These are phyloP conservation scores for Dissostichus mawsoni DNA, from an alignment of 2,113 vertebrate species.

Conservation along the genomic window DNA sequence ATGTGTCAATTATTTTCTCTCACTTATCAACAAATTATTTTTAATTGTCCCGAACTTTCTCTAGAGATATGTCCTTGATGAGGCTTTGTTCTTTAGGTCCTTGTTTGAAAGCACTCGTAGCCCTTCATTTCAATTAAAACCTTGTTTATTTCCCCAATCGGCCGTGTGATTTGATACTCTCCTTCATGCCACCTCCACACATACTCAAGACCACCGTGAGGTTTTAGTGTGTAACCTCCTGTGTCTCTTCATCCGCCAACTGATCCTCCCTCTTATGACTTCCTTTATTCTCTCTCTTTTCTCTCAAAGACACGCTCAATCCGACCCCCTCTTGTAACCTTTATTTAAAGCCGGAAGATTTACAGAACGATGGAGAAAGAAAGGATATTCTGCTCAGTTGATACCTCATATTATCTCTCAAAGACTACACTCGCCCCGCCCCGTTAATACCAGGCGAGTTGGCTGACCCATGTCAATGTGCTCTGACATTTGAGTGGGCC, in stretches of 20 bases:
- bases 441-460: conserved; percentile 1
- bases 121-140: background rate
- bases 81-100: background rate
- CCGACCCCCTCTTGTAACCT: conserved; percentile 54
- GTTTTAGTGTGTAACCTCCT: conserved; percentile 28
- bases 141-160: background rate
- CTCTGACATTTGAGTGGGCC: conserved; percentile 46
- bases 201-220: conserved; percentile 1
- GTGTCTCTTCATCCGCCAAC: conserved; percentile 26
- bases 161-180: background rate
- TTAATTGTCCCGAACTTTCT: conserved; percentile 4
- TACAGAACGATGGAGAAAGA: conserved; percentile 20
- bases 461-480: conserved; percentile 6
- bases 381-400: conserved; percentile 5
- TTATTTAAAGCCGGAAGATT: conserved; percentile 43
- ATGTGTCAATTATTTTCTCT: too few species aligned
- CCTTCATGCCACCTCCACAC: conserved; percentile 14
- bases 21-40: background rate
- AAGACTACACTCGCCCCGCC: conserved; percentile 8
- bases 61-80: background rate
- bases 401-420: conserved; percentile 18
- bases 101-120: background rate
- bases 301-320: background rate
- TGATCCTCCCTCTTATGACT: conserved; percentile 1
- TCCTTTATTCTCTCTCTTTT: conserved; percentile 6